phyloP scores from a whole-genome alignment of 2,888 invertebrate species.

The Pristionchus maxplancki region DNA sequence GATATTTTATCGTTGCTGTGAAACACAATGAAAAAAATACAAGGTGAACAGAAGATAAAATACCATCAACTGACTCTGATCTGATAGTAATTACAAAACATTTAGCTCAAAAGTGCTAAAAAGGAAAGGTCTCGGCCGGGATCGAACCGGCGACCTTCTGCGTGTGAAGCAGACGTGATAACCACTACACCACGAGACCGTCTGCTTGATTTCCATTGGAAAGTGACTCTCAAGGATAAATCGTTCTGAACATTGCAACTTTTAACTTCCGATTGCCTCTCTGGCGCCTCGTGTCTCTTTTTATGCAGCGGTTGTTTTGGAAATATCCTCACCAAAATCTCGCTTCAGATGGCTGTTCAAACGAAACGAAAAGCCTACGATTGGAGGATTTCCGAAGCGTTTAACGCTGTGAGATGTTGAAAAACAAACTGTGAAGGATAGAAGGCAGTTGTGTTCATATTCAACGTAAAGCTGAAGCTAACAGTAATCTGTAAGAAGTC shows the following conservation, averaged over 20 bases:
- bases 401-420: background rate
- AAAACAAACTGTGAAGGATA: background rate
- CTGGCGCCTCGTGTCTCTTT: background rate
- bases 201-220: no score
- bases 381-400: background rate
- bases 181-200: constrained; percentile 59
- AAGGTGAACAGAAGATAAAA: no score
- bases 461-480: background rate
- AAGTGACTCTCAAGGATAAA: background rate
- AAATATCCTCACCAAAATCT: background rate
- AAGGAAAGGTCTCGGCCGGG: constrained; percentile 53
- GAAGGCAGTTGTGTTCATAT: background rate
- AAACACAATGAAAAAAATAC: no score
- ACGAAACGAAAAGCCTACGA: background rate
- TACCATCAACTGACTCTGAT: no score
- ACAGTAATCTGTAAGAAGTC: background rate
- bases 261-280: background rate
- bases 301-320: background rate
- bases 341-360: background rate
- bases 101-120: background rate
- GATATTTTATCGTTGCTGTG: background rate
- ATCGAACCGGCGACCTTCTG: constrained; percentile 62
- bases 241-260: background rate
- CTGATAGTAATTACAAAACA: no score
- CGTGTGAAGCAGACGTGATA: constrained; percentile 63